phyloP scores from a whole-genome alignment of 2,113 vertebrate genomes.

The Thamnaconus septentrionalis region DNA sequence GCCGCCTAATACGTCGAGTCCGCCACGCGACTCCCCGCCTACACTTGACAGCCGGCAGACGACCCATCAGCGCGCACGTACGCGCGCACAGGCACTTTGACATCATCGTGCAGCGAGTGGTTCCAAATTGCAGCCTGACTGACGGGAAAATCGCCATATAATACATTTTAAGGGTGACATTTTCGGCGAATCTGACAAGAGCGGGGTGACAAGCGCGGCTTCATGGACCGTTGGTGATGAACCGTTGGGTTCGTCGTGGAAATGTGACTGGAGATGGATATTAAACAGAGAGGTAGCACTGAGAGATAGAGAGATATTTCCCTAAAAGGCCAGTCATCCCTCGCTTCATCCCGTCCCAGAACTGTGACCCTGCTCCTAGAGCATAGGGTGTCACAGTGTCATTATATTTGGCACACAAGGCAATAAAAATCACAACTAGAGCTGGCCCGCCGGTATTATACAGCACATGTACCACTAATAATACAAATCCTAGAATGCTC shows the following conservation, averaged over 20 bases:
- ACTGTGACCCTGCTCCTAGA: no score
- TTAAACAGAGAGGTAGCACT: no score
- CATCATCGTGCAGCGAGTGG: constrained; percentile 12
- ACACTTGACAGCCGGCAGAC: constrained; percentile 47
- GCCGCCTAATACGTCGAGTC: constrained; percentile 56
- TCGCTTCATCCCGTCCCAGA: no score
- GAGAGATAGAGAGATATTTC: no score
- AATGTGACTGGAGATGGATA: no score
- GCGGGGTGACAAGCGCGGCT: constrained; percentile 16
- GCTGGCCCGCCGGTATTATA: no score
- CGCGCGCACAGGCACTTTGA: constrained; percentile 7
- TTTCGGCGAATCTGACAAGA: constrained; percentile 20
- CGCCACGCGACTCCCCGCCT: constrained; percentile 29
- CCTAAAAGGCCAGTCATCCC: no score
- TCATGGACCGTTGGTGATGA: constrained; percentile 5
- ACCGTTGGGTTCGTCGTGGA: background rate
- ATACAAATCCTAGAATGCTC: no score
- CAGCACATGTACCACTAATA: no score
- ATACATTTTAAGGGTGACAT: constrained; percentile 29
- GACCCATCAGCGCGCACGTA: constrained; percentile 18
- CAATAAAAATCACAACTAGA: no score
- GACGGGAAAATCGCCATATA: constrained; percentile 25
- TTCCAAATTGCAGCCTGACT: constrained; percentile 43
- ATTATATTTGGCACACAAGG: no score
- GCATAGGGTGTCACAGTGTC: no score